Evolutionary conservation across 2,888 invertebrate species (phyloP).

Genomic region (Thecophora atra): DNA sequence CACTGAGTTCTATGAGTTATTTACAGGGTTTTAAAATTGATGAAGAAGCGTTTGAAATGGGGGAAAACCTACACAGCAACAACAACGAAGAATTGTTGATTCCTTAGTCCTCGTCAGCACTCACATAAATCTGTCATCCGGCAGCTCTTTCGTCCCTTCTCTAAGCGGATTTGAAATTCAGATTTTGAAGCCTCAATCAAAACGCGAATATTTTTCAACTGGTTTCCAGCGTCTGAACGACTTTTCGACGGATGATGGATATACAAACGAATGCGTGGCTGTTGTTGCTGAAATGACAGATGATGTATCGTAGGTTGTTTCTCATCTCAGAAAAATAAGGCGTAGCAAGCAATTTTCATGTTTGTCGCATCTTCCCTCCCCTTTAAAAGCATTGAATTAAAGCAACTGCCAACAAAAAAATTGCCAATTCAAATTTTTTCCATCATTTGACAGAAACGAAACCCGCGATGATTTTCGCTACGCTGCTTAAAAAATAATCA

Average conservation of each 20-base stretch:
- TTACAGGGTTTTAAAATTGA: too few species aligned
- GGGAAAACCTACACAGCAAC: too few species aligned
- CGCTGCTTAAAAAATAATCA: too few species aligned
- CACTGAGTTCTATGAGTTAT: too few species aligned
- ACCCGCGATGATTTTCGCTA: neutral
- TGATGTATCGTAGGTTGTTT: neutral
- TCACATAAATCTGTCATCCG: neutral
- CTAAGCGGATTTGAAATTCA: neutral
- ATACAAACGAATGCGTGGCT: neutral
- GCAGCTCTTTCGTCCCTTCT: neutral
- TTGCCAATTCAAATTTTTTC: neutral
- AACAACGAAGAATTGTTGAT: too few species aligned
- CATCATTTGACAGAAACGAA: neutral
- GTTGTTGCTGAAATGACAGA: slow-evolving; percentile 11
- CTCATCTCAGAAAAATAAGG: neutral
- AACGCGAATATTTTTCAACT: neutral
- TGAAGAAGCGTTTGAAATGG: too few species aligned
- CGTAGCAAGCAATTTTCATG: too few species aligned
- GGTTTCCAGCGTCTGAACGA: neutral
- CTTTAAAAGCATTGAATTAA: too few species aligned
- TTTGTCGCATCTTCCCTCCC: too few species aligned
- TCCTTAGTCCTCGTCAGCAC: too few species aligned
- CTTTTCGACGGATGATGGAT: slow-evolving; percentile 4
- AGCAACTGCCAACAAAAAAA: too few species aligned
- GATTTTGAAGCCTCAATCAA: neutral